phyloP scores from a whole-genome alignment of 2,113 vertebrate species.

The Gobio gobio region DNA sequence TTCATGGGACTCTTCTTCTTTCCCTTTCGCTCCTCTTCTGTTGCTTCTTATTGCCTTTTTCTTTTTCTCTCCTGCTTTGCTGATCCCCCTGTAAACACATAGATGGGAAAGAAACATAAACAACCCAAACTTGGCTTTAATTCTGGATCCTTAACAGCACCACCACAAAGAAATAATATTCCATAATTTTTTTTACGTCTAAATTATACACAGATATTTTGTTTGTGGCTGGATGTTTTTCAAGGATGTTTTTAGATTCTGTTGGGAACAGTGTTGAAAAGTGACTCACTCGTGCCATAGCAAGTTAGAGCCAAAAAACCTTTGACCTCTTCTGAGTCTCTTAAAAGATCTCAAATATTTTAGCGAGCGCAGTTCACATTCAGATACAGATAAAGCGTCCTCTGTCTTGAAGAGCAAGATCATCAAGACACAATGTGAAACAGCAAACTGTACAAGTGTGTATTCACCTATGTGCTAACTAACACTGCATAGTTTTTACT shows the following conservation, averaged over 20 bases:
- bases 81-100: background rate
- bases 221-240: slow-evolving; percentile 25
- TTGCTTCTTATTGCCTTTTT: background rate
- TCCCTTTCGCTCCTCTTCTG: background rate
- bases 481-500: background rate
- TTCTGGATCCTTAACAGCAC: slow-evolving; percentile 25
- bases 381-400: slow-evolving; percentile 10
- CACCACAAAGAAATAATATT: slow-evolving; percentile 41
- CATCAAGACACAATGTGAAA: slow-evolving; percentile 3
- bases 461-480: background rate
- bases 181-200: slow-evolving; percentile 35
- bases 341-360: slow-evolving; percentile 48
- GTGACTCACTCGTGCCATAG: slow-evolving; percentile 47
- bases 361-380: slow-evolving; percentile 24
- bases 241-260: slow-evolving; percentile 49
- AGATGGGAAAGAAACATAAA: slow-evolving; percentile 49
- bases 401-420: background rate
- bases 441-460: slow-evolving; percentile 15
- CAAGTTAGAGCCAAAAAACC: slow-evolving; percentile 42
- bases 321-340: slow-evolving; percentile 41
- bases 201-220: slow-evolving; percentile 39
- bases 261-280: slow-evolving; percentile 50
- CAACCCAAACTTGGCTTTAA: slow-evolving; percentile 49
- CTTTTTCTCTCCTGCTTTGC: background rate
- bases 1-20: background rate